A percentile compares a stretch with the other conserved stretches of the same genome.
phyloP scores from a whole-genome alignment of 2,797 vertebrate species.

The Phoxinus dragarum region DNA sequence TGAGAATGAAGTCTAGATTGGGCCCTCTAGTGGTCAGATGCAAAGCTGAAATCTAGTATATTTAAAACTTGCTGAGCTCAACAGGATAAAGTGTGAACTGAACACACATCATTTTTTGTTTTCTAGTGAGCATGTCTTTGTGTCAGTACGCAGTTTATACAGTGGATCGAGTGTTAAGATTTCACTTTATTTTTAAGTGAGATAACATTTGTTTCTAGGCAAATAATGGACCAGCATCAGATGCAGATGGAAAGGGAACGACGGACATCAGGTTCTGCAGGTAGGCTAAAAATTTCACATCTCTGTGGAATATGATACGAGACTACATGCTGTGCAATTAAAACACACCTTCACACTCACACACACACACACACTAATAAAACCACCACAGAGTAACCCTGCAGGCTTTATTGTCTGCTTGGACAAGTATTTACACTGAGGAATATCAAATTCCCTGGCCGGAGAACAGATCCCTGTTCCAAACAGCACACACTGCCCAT shows the following conservation, averaged over 20 bases:
- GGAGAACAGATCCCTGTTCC: constrained; percentile 6
- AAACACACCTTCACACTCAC: neutral
- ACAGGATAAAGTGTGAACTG: neutral
- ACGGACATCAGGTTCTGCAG: constrained; percentile 89
- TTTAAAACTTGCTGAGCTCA: neutral
- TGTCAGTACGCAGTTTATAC: constrained; percentile 14
- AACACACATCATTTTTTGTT: neutral
- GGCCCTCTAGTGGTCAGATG: constrained; percentile 52
- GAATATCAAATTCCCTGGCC: constrained; percentile 34
- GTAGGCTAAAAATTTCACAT: constrained; percentile 69
- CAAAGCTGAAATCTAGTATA: neutral
- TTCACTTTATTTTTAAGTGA: constrained; percentile 6
- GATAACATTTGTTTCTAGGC: constrained; percentile 76
- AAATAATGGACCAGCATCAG: constrained; percentile 95
- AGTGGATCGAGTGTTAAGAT: neutral
- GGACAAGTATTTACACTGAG: constrained; percentile 7
- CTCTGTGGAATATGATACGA: constrained; percentile 11
- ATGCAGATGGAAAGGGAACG: constrained; percentile 94
- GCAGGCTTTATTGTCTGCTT: constrained; percentile 16
- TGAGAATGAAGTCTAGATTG: neutral
- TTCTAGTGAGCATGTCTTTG: constrained; percentile 22
- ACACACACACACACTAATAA: constrained; percentile 46
- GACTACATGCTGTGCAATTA: neutral
- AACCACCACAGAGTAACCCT: constrained; percentile 5
- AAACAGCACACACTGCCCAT: constrained; percentile 39